Evolutionary conservation across 2,888 invertebrate genomes (phyloP).

Genomic region (Pristionchus entomophagus): DNA sequence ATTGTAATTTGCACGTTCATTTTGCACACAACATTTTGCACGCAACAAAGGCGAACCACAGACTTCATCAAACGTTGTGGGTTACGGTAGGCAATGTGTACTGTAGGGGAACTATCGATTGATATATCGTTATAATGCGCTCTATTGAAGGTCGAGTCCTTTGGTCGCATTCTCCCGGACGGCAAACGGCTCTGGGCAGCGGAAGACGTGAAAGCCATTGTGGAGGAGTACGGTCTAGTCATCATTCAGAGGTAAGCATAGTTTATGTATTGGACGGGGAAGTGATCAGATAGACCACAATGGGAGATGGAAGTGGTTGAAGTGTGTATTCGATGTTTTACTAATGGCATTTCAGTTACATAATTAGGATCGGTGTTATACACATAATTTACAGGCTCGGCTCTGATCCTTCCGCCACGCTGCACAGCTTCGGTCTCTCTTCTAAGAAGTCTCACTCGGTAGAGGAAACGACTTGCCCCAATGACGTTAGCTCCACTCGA

Average conservation of each 20-base stretch:
- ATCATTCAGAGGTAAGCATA: not conserved
- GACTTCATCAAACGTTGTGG: no score
- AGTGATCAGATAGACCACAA: no score
- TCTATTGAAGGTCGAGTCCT: conserved; percentile 27
- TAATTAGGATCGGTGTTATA: not conserved
- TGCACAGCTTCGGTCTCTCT: not conserved
- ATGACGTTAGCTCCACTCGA: not conserved
- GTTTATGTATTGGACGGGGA: not conserved
- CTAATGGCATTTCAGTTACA: not conserved
- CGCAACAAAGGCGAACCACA: no score
- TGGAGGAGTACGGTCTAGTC: conserved; percentile 14
- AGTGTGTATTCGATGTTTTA: no score
- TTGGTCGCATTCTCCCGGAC: not conserved
- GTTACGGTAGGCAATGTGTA: no score
- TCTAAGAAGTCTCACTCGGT: not conserved
- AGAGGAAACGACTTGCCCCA: not conserved
- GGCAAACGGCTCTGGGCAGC: not conserved
- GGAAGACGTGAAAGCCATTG: not conserved
- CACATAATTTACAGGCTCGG: conserved; percentile 21
- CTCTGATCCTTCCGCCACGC: not conserved
- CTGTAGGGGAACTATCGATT: no score
- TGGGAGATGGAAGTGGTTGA: no score
- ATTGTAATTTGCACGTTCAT: no score
- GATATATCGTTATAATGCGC: no score
- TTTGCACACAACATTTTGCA: no score